These are phyloP conservation scores for Misgurnus anguillicaudatus DNA, from an alignment of 2,113 vertebrate genomes.

Conservation along the genomic window DNA sequence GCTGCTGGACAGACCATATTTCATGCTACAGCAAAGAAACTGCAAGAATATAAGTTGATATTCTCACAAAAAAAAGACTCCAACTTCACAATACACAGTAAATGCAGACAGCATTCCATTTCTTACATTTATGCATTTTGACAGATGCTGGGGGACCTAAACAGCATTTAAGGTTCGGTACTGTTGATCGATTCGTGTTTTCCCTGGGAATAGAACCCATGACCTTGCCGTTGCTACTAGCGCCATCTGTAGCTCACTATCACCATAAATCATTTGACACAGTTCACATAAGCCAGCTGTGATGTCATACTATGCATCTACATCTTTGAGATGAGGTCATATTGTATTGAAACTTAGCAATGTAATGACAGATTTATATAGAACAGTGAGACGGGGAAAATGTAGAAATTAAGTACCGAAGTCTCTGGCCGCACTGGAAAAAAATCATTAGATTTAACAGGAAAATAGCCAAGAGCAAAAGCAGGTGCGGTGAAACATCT, in stretches of 20 bases:
- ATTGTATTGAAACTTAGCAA: slow-evolving; percentile 5
- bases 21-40: slow-evolving; percentile 51
- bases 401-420: slow-evolving; percentile 8
- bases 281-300: slow-evolving; percentile 20
- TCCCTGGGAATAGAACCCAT: too few relatives aligned
- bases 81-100: background rate
- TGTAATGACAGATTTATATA: background rate
- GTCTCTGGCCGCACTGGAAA: background rate
- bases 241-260: background rate
- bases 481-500: slow-evolving; percentile 47
- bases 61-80: slow-evolving; percentile 2
- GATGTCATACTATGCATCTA: slow-evolving; percentile 29
- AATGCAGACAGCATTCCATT: background rate
- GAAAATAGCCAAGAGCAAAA: slow-evolving; percentile 42
- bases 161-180: too few relatives aligned
- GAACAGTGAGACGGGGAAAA: background rate
- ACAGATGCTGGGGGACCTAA: too few relatives aligned
- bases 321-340: slow-evolving; percentile 27
- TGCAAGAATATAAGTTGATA: slow-evolving; percentile 7
- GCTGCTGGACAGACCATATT: slow-evolving; percentile 64
- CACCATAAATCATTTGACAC: slow-evolving; percentile 9
- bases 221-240: too few relatives aligned
- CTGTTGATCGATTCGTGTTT: too few relatives aligned
- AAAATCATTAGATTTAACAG: slow-evolving; percentile 48
- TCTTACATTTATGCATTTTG: background rate